A percentile compares a stretch with the other conserved stretches of the same genome.
These are phyloP conservation scores for Australoheros scitulus DNA, from an alignment of 2,113 vertebrate genomes.

Conservation along the genomic window DNA sequence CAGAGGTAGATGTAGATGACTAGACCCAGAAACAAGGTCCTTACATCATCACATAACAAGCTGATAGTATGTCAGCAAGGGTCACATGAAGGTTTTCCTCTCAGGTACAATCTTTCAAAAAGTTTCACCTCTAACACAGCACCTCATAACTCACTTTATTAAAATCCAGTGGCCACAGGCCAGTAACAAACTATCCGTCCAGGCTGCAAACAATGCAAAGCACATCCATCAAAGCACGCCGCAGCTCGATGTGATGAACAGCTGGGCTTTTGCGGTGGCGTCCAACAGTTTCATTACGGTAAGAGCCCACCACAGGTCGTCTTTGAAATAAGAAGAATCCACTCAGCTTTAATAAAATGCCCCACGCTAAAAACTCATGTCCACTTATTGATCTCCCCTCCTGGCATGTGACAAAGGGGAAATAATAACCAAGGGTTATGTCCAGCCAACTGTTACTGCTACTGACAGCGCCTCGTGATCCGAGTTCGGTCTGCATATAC, in stretches of 20 bases:
- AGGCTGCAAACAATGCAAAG: background rate
- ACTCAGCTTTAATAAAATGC: conserved; percentile 21
- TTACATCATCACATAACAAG: background rate
- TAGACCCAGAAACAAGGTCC: background rate
- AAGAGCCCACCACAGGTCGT: background rate
- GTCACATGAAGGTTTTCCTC: background rate
- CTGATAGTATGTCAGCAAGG: background rate
- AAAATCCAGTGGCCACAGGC: background rate
- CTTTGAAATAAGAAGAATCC: conserved; percentile 3
- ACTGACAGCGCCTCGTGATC: background rate
- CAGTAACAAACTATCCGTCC: background rate
- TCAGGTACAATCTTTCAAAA: background rate
- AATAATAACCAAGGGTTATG: conserved; percentile 48
- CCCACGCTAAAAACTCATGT: background rate
- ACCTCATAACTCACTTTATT: background rate
- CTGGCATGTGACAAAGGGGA: conserved; percentile 23
- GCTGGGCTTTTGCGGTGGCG: background rate
- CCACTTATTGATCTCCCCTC: conserved; percentile 27
- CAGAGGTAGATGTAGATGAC: background rate
- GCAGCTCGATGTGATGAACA: background rate
- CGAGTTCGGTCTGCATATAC: conserved; percentile 36
- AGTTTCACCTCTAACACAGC: background rate
- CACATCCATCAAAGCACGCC: background rate
- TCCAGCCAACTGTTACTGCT: conserved; percentile 30
- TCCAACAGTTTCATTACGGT: background rate